Evolutionary conservation across 2,113 vertebrate species (phyloP).

Genomic region (Tachuris rubrigastra): DNA sequence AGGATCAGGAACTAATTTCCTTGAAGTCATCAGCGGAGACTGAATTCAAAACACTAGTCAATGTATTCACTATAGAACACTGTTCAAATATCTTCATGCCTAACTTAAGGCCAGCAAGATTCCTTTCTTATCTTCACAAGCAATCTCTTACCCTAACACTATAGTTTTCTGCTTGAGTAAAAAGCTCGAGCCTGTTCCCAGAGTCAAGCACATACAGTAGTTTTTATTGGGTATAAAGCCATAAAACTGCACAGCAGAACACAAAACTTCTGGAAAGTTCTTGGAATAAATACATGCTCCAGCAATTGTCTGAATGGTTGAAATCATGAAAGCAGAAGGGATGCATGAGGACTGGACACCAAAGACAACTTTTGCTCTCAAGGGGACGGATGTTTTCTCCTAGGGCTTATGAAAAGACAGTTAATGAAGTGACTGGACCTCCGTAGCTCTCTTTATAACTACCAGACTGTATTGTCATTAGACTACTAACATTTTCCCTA

Average conservation of each 20-base stretch:
- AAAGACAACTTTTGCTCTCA: not conserved
- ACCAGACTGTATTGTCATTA: not conserved
- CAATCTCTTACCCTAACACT: not conserved
- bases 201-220: not conserved
- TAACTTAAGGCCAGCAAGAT: not conserved
- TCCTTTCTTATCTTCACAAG: not conserved
- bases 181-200: not conserved
- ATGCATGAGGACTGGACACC: not conserved
- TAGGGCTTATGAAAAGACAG: not conserved
- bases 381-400: not conserved
- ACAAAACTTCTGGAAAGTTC: not conserved
- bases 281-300: not conserved
- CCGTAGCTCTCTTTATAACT: not conserved
- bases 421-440: not conserved
- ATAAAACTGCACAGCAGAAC: not conserved
- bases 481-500: not conserved
- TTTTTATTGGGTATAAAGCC: not conserved
- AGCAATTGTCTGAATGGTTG: not conserved
- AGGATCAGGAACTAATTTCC: not conserved
- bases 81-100: not conserved
- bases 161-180: not conserved
- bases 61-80: not conserved
- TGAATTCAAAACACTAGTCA: not conserved
- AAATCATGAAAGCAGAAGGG: not conserved
- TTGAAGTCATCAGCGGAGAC: not conserved